Conservation (phyloP, 2,113 vertebrate genomes). For the Garra rufa region DNA sequence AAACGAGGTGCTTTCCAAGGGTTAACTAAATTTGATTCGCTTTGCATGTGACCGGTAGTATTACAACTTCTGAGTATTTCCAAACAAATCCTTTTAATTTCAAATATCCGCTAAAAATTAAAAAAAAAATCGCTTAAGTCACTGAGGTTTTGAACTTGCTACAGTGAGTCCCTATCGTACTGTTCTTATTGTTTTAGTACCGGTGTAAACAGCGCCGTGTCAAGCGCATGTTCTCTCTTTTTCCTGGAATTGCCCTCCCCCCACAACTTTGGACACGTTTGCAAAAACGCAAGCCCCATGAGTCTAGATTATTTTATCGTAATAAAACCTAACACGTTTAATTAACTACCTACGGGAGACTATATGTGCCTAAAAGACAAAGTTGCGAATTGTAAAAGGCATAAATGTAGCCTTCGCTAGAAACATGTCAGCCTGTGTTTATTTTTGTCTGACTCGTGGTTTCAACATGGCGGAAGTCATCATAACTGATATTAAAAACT, state of each 20-base stretch:
- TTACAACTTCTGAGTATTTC: not conserved
- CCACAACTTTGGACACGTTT: conserved; percentile 50
- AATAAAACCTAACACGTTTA: not conserved
- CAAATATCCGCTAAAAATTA: not conserved
- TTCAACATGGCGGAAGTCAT: conserved; percentile 62
- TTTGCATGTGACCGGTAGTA: conserved; percentile 37
- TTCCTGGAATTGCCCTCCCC: conserved; percentile 60
- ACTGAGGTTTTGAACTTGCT: not conserved
- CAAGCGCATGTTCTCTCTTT: conserved; percentile 44
- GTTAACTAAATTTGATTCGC: not conserved
- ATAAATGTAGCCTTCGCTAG: not conserved
- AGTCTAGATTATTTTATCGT: not conserved
- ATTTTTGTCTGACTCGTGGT: conserved; percentile 53
- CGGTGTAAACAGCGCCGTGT: conserved; percentile 38
- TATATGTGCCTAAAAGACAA: not conserved
- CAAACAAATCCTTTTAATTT: not conserved
- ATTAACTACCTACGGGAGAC: not conserved
- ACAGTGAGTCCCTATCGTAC: not conserved
- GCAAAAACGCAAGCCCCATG: conserved; percentile 29
- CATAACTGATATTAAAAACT: conserved; percentile 32
- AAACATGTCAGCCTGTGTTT: conserved; percentile 47
- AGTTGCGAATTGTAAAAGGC: not conserved
- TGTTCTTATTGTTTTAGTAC: not conserved
- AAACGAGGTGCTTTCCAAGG: conserved; percentile 5
- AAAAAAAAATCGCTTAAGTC: not conserved